Percentiles rank a stretch among this genome's conserved stretches.
Conservation (phyloP, 92 coral and sea anemone species). For the Isaurus tuberculatus region DNA sequence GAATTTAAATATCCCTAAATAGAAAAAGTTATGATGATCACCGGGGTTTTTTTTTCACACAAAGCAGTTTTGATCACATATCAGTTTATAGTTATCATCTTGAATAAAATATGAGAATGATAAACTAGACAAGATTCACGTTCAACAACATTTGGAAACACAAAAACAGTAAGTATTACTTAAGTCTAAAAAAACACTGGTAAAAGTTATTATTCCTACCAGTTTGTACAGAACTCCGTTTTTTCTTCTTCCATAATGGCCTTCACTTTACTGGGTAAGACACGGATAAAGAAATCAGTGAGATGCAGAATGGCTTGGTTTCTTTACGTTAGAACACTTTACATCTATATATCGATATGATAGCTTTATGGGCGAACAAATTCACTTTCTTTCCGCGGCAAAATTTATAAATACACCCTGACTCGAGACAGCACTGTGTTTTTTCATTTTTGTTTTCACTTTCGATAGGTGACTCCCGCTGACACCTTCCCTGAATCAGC, state of each 20-base stretch:
- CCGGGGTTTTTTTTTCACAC: not conserved
- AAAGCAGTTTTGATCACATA: not conserved
- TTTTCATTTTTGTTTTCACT: conserved; percentile 33
- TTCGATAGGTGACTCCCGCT: conserved; percentile 31
- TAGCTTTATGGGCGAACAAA: not conserved
- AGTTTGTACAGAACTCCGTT: conserved; percentile 27
- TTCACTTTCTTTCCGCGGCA: conserved; percentile 21
- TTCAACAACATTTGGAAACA: not conserved
- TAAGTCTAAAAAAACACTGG: not conserved
- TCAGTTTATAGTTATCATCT: too few species aligned
- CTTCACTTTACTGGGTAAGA: too few species aligned
- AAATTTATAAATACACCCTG: not conserved
- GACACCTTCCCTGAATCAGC: too few species aligned
- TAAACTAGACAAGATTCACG: not conserved
- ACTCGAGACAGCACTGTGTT: not conserved
- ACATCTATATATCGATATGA: not conserved
- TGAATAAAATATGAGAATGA: too few species aligned
- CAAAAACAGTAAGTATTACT: not conserved
- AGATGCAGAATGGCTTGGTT: not conserved
- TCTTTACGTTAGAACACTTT: not conserved
- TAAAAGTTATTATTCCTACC: not conserved
- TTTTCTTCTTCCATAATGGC: conserved; percentile 18
- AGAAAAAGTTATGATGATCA: not conserved
- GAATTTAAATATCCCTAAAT: not conserved
- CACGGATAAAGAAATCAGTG: not conserved